These are phyloP conservation scores for Pocillopora damicornis DNA, from an alignment of 64 coral and sea anemone genomes.

Conservation along the genomic window DNA sequence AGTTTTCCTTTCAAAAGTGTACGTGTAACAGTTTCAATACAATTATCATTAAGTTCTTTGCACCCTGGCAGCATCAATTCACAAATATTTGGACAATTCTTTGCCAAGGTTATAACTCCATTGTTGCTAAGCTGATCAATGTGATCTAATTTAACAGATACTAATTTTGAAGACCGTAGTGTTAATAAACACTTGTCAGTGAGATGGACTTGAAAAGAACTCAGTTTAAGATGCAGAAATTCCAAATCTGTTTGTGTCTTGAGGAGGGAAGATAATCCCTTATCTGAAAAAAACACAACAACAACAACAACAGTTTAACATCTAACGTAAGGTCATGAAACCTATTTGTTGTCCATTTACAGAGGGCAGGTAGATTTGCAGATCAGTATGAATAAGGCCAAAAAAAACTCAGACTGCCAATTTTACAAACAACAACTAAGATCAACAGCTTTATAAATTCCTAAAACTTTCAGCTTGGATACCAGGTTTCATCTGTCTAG, in stretches of 20 bases:
- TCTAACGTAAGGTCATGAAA: no score
- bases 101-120: constrained; percentile 55
- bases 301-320: no score
- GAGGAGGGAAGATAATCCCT: constrained; percentile 55
- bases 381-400: no score
- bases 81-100: constrained; percentile 70
- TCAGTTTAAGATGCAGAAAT: constrained; percentile 44
- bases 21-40: constrained; percentile 42
- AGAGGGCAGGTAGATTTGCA: no score
- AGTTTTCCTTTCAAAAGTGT: constrained; percentile 51
- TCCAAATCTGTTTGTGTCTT: constrained; percentile 64
- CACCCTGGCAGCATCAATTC: constrained; percentile 67
- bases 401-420: no score
- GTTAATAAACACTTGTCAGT: constrained; percentile 55
- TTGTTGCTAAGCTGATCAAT: constrained; percentile 63
- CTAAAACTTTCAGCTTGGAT: no score
- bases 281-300: constrained; percentile 52
- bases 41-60: constrained; percentile 52
- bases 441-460: no score
- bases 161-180: constrained; percentile 46
- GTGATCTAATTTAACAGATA: constrained; percentile 50
- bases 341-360: no score
- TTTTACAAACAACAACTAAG: no score
- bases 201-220: constrained; percentile 7
- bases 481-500: no score